Percentiles rank a stretch among this genome's conserved stretches.
Conservation (phyloP, 2,888 invertebrate species). For the Hemithea aestivaria region DNA sequence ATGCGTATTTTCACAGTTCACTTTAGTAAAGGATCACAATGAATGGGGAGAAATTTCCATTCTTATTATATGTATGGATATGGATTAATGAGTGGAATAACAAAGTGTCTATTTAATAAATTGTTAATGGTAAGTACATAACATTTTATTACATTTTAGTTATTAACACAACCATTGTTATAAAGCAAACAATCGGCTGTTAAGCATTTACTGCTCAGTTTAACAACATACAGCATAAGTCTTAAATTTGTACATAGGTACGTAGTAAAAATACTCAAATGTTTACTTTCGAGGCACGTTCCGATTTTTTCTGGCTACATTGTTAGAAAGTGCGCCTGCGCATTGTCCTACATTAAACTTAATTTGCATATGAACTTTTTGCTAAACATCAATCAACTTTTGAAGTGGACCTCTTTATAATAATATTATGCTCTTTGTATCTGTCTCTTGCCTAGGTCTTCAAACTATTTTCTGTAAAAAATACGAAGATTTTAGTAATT, state of each 20-base stretch:
- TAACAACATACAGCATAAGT: slow-evolving; percentile 3
- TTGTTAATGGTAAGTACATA: too few species aligned
- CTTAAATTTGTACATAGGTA: slow-evolving; percentile 3
- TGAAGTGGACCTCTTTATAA: too few species aligned
- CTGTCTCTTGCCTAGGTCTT: too few species aligned
- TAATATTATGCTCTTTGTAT: too few species aligned
- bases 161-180: slow-evolving; percentile 2
- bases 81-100: too few species aligned
- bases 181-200: slow-evolving; percentile 12
- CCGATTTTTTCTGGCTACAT: slow-evolving; percentile 10
- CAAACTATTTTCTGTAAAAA: too few species aligned
- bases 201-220: slow-evolving; percentile 11
- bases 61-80: too few species aligned
- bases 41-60: too few species aligned
- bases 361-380: slow-evolving; percentile 15
- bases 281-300: slow-evolving; percentile 15
- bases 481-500: background rate
- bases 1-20: too few species aligned
- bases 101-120: too few species aligned
- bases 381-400: slow-evolving; percentile 9
- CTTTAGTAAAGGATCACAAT: too few species aligned
- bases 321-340: slow-evolving; percentile 17
- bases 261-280: slow-evolving; percentile 5
- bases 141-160: background rate
- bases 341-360: slow-evolving; percentile 10